Conservation (phyloP, 2,888 invertebrate species). For the Nemapogon koenigi region DNA sequence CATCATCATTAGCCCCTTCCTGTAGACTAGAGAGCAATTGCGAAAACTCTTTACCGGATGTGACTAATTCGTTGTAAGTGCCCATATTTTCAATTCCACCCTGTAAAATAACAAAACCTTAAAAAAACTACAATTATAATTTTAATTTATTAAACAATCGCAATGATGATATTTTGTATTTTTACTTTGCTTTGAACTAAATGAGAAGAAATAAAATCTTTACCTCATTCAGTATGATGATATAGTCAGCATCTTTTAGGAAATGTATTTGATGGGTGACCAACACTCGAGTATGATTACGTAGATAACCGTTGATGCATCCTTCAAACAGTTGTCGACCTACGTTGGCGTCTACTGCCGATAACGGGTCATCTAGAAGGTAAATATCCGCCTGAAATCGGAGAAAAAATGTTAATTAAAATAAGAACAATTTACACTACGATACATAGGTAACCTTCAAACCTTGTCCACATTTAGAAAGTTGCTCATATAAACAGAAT, state of each 20-base stretch:
- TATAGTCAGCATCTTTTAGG: constrained; percentile 48
- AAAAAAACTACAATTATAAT: constrained; percentile 2
- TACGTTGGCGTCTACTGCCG: constrained; percentile 82
- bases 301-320: constrained; percentile 71
- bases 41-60: constrained; percentile 58
- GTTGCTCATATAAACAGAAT: no score
- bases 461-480: no score
- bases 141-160: background rate
- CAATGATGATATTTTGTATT: background rate
- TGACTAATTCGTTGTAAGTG: constrained; percentile 60
- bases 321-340: constrained; percentile 77
- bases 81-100: constrained; percentile 67
- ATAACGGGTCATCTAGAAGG: constrained; percentile 81
- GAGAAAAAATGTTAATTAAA: constrained; percentile 2
- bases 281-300: constrained; percentile 73
- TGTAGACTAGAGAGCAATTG: constrained; percentile 30
- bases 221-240: constrained; percentile 62
- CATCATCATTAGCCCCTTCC: constrained; percentile 26
- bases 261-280: constrained; percentile 86
- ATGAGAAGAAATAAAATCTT: constrained; percentile 15
- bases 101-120: constrained; percentile 26
- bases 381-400: constrained; percentile 73
- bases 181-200: background rate
- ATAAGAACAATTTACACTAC: background rate
- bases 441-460: no score